phyloP scores from a whole-genome alignment of 2,888 invertebrate species.

The Melanophora roralis region DNA sequence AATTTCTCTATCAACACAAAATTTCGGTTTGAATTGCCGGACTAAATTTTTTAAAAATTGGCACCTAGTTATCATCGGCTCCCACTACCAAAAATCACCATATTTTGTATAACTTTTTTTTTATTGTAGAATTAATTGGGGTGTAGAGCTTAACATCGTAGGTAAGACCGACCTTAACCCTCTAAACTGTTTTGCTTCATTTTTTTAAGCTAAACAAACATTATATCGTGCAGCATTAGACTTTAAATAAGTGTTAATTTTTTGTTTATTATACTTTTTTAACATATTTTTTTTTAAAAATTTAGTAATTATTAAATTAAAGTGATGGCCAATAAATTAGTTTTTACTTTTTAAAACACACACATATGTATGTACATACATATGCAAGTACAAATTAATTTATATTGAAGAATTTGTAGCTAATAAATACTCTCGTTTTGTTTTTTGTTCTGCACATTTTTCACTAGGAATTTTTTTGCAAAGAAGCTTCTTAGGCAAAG shows the following conservation, averaged over 20 bases:
- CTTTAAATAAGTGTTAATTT: slow-evolving; percentile 52
- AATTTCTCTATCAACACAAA: too few species aligned
- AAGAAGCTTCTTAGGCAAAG: not conserved
- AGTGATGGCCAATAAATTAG: slow-evolving; percentile 13
- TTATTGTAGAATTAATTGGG: too few species aligned
- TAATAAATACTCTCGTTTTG: slow-evolving; percentile 15
- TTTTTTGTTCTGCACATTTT: not conserved
- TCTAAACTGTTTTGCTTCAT: not conserved
- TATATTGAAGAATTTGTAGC: not conserved
- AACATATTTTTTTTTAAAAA: not conserved
- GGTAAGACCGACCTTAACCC: too few species aligned
- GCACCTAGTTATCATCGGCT: too few species aligned
- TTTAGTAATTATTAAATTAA: not conserved
- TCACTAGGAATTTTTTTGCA: not conserved
- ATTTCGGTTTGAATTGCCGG: too few species aligned
- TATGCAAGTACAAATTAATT: too few species aligned
- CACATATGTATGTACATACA: slow-evolving; percentile 2
- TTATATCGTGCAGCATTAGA: slow-evolving; percentile 42
- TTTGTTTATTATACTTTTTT: slow-evolving; percentile 11
- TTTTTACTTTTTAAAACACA: slow-evolving; percentile 11
- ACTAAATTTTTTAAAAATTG: too few species aligned
- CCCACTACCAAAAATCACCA: too few species aligned
- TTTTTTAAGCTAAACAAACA: slow-evolving; percentile 20
- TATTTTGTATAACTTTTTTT: too few species aligned
- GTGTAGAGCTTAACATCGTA: too few species aligned